Conservation (phyloP, 2,797 vertebrate species). For the Nannoperca obscura region DNA sequence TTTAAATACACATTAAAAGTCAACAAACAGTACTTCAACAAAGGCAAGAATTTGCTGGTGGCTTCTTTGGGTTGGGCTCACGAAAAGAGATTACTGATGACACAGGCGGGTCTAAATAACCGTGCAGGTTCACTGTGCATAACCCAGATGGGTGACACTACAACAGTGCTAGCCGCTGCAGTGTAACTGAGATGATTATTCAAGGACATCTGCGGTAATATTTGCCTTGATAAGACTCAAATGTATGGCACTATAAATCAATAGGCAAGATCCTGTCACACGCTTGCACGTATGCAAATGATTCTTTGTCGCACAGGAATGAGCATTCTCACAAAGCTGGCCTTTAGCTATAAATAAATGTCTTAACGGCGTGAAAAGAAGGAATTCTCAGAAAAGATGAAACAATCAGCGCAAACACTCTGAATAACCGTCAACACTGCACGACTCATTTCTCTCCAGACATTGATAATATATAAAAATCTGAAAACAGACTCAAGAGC, state of each 20-base stretch:
- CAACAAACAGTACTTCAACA: neutral
- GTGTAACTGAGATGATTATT: conserved; percentile 11
- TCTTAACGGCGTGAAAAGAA: neutral
- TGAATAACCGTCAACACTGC: neutral
- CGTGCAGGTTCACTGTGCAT: neutral
- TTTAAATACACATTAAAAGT: neutral
- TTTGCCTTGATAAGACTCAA: neutral
- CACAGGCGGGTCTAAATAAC: conserved; percentile 4
- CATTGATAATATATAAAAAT: neutral
- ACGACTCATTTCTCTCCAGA: neutral
- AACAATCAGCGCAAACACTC: neutral
- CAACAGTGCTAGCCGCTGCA: neutral
- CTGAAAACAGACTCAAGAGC: neutral
- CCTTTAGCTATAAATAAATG: conserved; percentile 7
- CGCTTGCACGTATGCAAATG: conserved; percentile 1
- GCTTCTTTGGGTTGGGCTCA: neutral
- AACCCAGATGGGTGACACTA: conserved; percentile 16
- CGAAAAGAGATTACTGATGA: neutral
- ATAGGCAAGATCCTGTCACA: conserved; percentile 7
- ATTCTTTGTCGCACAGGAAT: neutral
- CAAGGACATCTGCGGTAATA: conserved; percentile 14
- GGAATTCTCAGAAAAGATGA: neutral
- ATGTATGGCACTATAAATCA: neutral
- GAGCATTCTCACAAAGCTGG: neutral
- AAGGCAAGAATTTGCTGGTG: neutral